Evolutionary conservation across 2,113 vertebrate species (phyloP).

Genomic region (Zosterops lateralis): DNA sequence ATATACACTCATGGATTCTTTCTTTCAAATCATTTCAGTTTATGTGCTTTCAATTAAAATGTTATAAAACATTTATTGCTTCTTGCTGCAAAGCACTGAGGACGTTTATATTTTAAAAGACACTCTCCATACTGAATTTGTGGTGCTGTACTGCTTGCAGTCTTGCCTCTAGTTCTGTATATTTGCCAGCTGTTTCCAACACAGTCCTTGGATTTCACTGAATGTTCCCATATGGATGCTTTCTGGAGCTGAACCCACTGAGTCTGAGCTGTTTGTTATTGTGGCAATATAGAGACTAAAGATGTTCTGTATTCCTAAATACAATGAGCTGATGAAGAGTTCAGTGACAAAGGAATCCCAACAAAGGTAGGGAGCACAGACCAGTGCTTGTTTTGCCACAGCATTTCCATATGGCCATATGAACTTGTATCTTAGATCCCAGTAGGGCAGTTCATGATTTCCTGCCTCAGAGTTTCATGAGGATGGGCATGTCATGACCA

Average conservation of each 20-base stretch:
- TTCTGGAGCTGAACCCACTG: not conserved
- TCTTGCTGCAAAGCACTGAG: not conserved
- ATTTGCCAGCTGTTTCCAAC: constrained; percentile 22
- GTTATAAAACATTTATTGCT: constrained; percentile 40
- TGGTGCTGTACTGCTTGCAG: not conserved
- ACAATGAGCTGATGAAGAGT: not conserved
- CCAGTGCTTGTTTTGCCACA: not conserved
- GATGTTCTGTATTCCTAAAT: not conserved
- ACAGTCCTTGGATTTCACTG: not conserved
- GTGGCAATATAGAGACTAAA: not conserved
- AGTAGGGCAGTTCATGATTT: not conserved
- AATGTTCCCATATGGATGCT: not conserved
- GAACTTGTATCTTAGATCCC: not conserved
- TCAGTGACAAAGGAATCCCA: not conserved
- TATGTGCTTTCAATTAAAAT: constrained; percentile 48
- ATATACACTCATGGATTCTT: not conserved
- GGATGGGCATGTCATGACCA: not conserved
- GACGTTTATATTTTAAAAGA: not conserved
- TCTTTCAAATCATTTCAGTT: not conserved
- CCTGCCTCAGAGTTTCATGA: not conserved
- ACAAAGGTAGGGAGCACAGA: not conserved
- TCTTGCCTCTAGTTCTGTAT: constrained; percentile 20
- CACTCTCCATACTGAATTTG: not conserved
- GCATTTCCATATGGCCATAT: not conserved
- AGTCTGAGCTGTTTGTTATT: not conserved